Percentiles rank a stretch among this genome's conserved stretches.
Conservation (phyloP, 2,797 vertebrate genomes). For the Prunella strophiata region DNA sequence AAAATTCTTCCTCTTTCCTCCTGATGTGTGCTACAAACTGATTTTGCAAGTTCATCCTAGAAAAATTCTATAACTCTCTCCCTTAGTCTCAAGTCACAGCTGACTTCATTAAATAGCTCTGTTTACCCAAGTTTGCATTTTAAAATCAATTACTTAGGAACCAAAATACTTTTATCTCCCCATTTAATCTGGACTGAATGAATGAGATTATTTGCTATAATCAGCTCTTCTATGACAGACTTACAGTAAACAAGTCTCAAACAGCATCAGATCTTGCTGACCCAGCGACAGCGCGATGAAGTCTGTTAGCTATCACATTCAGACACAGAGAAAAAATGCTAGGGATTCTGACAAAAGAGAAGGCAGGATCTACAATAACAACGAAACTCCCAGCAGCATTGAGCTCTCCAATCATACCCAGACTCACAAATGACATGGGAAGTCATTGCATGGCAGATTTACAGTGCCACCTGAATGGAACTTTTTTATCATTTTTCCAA, state of each 20-base stretch:
- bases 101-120: neutral
- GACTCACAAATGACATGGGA: neutral
- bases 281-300: neutral
- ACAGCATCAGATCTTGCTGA: neutral
- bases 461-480: neutral
- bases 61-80: neutral
- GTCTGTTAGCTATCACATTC: neutral
- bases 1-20: neutral
- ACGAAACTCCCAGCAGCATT: neutral
- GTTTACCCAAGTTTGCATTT: conserved; percentile 21
- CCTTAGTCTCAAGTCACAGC: neutral
- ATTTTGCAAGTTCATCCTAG: neutral
- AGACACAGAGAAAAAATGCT: neutral
- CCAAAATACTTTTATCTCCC: conserved; percentile 1
- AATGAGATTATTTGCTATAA: conserved; percentile 51
- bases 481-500: neutral
- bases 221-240: conserved; percentile 30
- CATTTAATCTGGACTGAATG: conserved; percentile 40
- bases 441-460: neutral
- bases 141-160: conserved; percentile 6
- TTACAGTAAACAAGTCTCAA: conserved; percentile 31
- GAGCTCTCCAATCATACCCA: neutral
- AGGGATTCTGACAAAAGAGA: neutral
- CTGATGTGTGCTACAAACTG: neutral
- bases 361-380: neutral